Evolutionary conservation across 2,888 invertebrate genomes (phyloP).

Genomic region (Agrochola lota): DNA sequence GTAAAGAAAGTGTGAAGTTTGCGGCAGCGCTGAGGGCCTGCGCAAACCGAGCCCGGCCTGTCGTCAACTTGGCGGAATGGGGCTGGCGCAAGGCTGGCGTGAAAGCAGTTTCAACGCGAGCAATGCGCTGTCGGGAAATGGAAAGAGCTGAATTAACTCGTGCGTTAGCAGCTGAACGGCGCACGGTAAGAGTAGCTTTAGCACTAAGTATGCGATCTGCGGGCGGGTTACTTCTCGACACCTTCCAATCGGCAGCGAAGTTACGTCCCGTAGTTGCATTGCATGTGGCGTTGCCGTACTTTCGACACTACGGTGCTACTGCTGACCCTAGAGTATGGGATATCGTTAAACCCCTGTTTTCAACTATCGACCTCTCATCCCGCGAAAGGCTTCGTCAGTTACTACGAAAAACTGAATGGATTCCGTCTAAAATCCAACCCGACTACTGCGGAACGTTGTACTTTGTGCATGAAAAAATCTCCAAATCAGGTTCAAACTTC

Average conservation of each 20-base stretch:
- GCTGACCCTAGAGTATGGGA: constrained; percentile 74
- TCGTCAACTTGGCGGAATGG: constrained; percentile 67
- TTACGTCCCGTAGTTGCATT: constrained; percentile 72
- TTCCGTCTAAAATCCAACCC: constrained; percentile 70
- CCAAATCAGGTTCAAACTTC: constrained; percentile 50
- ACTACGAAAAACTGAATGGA: constrained; percentile 52
- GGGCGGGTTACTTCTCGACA: constrained; percentile 33
- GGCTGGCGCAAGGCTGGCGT: constrained; percentile 75
- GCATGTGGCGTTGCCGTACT: constrained; percentile 69
- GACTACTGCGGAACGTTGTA: constrained; percentile 75
- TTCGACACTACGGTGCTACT: constrained; percentile 53
- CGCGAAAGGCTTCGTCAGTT: constrained; percentile 39
- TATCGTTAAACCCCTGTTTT: constrained; percentile 71
- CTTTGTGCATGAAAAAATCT: constrained; percentile 60
- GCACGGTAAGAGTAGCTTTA: constrained; percentile 72
- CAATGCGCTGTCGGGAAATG: constrained; percentile 66
- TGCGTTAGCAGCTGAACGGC: constrained; percentile 69
- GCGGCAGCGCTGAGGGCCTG: constrained; percentile 73
- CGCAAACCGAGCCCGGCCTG: constrained; percentile 72
- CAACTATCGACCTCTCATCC: constrained; percentile 61
- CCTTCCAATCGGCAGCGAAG: constrained; percentile 64
- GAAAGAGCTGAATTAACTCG: constrained; percentile 65
- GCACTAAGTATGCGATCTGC: constrained; percentile 57
- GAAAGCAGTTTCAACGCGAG: constrained; percentile 75
- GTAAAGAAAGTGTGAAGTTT: constrained; percentile 51